Evolutionary conservation across 2,888 invertebrate genomes (phyloP).

Genomic region (Drosophila fungiperda): DNA sequence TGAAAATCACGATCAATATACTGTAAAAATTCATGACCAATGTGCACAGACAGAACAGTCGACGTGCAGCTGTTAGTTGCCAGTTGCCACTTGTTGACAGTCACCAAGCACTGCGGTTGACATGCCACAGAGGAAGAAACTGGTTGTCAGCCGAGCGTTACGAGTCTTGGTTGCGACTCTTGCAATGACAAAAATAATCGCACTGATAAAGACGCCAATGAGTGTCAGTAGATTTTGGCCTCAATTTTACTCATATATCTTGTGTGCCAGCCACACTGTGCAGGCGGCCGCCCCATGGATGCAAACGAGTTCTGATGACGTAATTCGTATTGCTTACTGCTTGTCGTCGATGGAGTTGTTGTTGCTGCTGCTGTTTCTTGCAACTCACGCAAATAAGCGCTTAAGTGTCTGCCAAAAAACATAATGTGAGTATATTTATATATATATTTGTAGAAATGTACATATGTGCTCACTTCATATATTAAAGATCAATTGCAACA

Average conservation of each 20-base stretch:
- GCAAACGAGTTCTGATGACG: conserved; percentile 78
- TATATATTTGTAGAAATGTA: conserved; percentile 10
- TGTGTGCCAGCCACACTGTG: conserved; percentile 47
- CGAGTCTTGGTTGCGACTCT: conserved; percentile 17
- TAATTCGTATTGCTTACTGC: conserved; percentile 48
- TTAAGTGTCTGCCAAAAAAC: conserved; percentile 40
- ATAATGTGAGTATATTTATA: conserved; percentile 33
- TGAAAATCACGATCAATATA: conserved; percentile 76
- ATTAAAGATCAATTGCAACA: conserved; percentile 62
- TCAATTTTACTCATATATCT: conserved; percentile 49
- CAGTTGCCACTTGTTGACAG: conserved; percentile 22
- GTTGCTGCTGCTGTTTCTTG: conserved; percentile 40
- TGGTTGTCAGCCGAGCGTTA: conserved; percentile 36
- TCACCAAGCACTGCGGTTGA: conserved; percentile 1
- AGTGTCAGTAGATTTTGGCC: conserved; percentile 66
- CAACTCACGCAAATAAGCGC: conserved; percentile 65
- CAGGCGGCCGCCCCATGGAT: conserved; percentile 44
- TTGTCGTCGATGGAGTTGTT: conserved; percentile 29
- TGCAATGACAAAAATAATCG: conserved; percentile 73
- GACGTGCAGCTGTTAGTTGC: conserved; percentile 10
- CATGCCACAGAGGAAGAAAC: conserved; percentile 37
- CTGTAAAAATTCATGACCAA: conserved; percentile 71
- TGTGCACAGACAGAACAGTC: conserved; percentile 38
- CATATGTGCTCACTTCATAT: background rate
- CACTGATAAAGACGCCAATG: conserved; percentile 65